These are phyloP conservation scores for Chaetorhynchus papuensis DNA, from an alignment of 2,113 vertebrate species.

Conservation along the genomic window DNA sequence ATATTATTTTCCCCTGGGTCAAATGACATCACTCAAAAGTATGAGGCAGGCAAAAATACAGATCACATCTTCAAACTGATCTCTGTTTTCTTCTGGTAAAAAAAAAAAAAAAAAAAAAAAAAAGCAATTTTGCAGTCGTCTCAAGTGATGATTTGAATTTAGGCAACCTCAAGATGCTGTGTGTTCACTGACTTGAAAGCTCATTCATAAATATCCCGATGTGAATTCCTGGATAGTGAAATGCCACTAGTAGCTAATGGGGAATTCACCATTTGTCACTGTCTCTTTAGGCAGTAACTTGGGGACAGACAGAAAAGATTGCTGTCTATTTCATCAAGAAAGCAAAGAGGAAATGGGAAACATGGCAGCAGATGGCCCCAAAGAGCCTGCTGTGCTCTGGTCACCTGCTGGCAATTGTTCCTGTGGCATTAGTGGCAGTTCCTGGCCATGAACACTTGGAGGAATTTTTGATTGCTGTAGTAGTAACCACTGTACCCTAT, in stretches of 20 bases:
- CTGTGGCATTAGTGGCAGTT: background rate
- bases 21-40: background rate
- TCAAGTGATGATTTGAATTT: background rate
- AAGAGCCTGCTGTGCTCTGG: background rate
- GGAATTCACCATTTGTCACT: background rate
- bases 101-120: background rate
- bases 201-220: background rate
- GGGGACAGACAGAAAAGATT: background rate
- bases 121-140: background rate
- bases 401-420: background rate
- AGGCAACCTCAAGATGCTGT: background rate
- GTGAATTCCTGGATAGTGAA: background rate
- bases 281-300: background rate
- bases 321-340: background rate
- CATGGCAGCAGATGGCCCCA: background rate
- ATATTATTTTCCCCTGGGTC: background rate
- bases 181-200: background rate
- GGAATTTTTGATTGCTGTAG: background rate
- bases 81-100: background rate
- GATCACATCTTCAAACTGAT: background rate
- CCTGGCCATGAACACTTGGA: background rate
- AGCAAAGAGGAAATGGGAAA: background rate
- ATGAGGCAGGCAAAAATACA: background rate
- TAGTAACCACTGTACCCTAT: background rate
- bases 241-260: background rate